Evolutionary conservation across 2,113 vertebrate genomes (phyloP).

Genomic region (Brienomyrus longianalis): DNA sequence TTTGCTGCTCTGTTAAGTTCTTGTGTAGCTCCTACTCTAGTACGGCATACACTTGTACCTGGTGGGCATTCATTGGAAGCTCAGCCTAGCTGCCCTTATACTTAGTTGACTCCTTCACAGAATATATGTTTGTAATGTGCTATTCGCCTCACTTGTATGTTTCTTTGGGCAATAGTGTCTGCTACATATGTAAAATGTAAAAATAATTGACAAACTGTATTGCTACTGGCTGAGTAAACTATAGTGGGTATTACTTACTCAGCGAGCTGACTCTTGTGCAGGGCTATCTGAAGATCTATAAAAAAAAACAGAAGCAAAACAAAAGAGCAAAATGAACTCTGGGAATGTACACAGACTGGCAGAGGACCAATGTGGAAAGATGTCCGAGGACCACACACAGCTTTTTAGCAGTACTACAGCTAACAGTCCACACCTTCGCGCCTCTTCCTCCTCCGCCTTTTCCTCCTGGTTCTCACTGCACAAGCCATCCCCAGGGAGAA

Average conservation of each 20-base stretch:
- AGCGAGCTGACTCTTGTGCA: conserved; percentile 50
- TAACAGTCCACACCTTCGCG: conserved; percentile 41
- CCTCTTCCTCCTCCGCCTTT: conserved; percentile 39
- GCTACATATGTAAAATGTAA: neutral
- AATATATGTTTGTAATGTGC: neutral
- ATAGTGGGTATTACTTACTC: conserved; percentile 50
- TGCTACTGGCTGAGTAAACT: neutral
- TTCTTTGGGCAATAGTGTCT: neutral
- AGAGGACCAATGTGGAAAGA: conserved; percentile 36
- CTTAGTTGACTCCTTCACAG: neutral
- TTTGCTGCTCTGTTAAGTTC: neutral
- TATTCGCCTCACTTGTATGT: neutral
- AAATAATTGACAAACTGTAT: neutral
- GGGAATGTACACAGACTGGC: conserved; percentile 39
- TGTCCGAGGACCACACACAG: neutral
- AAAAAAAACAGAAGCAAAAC: conserved; percentile 30
- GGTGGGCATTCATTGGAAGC: neutral
- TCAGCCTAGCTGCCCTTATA: neutral
- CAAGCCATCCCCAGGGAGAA: conserved; percentile 73
- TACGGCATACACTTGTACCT: neutral
- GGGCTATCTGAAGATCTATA: conserved; percentile 50
- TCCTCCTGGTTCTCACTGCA: conserved; percentile 68
- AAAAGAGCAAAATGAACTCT: conserved; percentile 36
- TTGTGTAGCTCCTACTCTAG: neutral
- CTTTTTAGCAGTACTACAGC: neutral